Base-by-base conservation (phyloP, 2,888 invertebrate species). In the Drosophila paracracens region DNA sequence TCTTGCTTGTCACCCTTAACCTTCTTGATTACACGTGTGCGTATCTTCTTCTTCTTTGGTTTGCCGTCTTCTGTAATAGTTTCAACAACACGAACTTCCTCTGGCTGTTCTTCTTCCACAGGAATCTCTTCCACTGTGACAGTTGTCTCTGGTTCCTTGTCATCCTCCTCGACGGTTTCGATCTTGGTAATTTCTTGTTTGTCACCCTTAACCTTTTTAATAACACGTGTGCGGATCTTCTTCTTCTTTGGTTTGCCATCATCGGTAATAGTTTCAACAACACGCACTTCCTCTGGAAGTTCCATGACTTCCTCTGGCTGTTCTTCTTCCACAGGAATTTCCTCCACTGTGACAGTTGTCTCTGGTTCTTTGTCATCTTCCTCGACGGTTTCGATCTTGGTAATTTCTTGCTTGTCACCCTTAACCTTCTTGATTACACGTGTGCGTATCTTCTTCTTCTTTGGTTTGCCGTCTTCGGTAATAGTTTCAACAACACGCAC, bases 151-250 rank as follows among this genome's bases (percentile, higher is more conserved):
- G 77, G 79, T 27, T 68, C 43, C 11, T 75, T 78, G 54, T 70
- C 78, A 52, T 79, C 79, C 10, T 78, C 79, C 33, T 79, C 79
- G 13, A 78, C 66, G 2, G 79, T 78, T 43, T 79, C 75, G 18
- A 78, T 79, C 58, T 79, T 79, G 27, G 77, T 79, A 11, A 79
- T 60, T 51, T 79, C 77, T 65, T 79, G 79, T 7, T 74, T 79
- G 48, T 64, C 74, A 33, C 74, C 79, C 62, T 77, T 79, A 16
- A 79, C 53, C 67, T 77, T 79, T 13, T 77, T 79, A 54, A 79
- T 77, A 1, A 77, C 68, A 36, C 79, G 79, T 7, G 79, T 79
- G 6, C 79, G 78, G 0, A 78, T 78, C 66, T 75, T 79, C 58
- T 60, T 78, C 51, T 70, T 77, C 52, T 67, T 74, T 0, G 78